Evolutionary conservation across 1,140 invertebrate genomes (phyloP).

Genomic region (Drosophila punjabiensis): DNA sequence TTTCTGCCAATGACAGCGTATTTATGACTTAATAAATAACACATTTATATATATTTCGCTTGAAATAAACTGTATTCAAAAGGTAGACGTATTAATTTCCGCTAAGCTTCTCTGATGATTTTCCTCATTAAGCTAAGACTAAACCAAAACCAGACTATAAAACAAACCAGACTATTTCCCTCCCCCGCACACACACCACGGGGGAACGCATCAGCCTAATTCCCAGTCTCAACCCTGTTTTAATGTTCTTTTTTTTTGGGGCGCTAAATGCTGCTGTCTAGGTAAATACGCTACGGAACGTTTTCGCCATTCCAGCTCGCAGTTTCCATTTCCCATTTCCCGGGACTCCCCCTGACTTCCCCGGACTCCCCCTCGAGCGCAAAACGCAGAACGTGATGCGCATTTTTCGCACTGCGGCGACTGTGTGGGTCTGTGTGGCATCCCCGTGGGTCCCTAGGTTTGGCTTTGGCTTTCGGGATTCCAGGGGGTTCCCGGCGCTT

Average conservation of each 20-base stretch:
- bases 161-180: neutral
- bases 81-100: slow-evolving; percentile 33
- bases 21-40: slow-evolving; percentile 14
- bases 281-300: slow-evolving; percentile 67
- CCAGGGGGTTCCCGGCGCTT: slow-evolving; percentile 15
- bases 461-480: slow-evolving; percentile 17
- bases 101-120: slow-evolving; percentile 6
- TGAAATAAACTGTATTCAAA: slow-evolving; percentile 6
- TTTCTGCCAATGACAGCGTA: slow-evolving; percentile 22
- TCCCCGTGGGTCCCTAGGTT: slow-evolving; percentile 23
- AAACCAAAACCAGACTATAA: slow-evolving; percentile 20
- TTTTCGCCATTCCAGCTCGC: slow-evolving; percentile 37
- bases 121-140: slow-evolving; percentile 52
- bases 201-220: slow-evolving; percentile 18
- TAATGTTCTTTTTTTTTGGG: slow-evolving; percentile 44
- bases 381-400: slow-evolving; percentile 80
- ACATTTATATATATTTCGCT: neutral
- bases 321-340: slow-evolving; percentile 23
- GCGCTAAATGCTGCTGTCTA: slow-evolving; percentile 68
- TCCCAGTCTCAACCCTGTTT: slow-evolving; percentile 32
- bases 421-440: slow-evolving; percentile 21
- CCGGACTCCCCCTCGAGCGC: slow-evolving; percentile 24
- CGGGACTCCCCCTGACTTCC: slow-evolving; percentile 23
- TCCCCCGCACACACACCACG: neutral
- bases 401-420: slow-evolving; percentile 75